Evolutionary conservation across 2,113 vertebrate species (phyloP).

Genomic region (Collichthys lucidus): DNA sequence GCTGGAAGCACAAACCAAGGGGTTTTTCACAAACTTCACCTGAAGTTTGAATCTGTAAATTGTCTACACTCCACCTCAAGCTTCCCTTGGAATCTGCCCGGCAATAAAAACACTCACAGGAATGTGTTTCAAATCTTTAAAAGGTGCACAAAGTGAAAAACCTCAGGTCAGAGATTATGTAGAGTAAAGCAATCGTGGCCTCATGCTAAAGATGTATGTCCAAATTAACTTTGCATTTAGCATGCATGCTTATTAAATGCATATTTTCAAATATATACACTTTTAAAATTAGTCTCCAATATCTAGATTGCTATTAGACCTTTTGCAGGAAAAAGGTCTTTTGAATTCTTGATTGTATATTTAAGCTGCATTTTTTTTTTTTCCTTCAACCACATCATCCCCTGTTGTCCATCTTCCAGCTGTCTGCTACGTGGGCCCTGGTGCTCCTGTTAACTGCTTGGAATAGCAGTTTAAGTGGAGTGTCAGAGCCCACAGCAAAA

Average conservation of each 20-base stretch:
- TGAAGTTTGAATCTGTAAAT: conserved; percentile 59
- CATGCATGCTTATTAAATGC: background rate
- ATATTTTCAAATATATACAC: background rate
- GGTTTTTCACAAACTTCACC: conserved; percentile 63
- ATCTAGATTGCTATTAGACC: background rate
- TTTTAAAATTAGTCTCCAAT: background rate
- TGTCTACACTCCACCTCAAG: background rate
- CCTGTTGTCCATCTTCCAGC: conserved; percentile 63
- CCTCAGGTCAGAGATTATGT: background rate
- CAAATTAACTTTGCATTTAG: background rate
- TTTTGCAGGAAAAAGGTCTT: conserved; percentile 39
- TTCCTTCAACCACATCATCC: conserved; percentile 28
- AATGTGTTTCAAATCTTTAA: conserved; percentile 17
- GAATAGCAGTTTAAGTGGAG: conserved; percentile 77
- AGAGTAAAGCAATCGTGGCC: background rate
- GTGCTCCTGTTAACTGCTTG: conserved; percentile 71
- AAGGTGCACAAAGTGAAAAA: background rate
- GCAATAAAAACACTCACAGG: conserved; percentile 11
- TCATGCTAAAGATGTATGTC: background rate
- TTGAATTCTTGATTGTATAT: conserved; percentile 43
- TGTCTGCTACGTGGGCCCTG: conserved; percentile 49
- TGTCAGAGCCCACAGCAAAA: conserved; percentile 75
- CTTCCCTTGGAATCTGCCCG: conserved; percentile 21
- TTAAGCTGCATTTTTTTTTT: conserved; percentile 45
- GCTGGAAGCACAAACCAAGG: conserved; percentile 62